Conservation (phyloP, 2,797 vertebrate genomes). For the Adrianichthys oophorus region DNA sequence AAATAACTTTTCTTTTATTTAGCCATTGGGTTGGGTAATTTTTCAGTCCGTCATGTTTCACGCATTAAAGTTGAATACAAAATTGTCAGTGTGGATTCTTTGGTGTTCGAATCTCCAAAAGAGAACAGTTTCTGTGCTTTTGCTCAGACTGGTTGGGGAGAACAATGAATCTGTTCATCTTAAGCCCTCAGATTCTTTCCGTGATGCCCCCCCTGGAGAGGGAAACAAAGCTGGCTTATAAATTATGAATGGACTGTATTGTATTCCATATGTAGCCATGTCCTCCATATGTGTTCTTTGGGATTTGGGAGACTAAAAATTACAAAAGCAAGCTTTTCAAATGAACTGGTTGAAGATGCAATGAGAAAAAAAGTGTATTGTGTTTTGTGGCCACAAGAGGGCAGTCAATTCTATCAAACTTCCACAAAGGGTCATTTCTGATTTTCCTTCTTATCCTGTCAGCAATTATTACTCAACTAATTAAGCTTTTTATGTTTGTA, state of each 20-base stretch:
- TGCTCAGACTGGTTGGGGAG: slow-evolving; percentile 32
- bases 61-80: slow-evolving; percentile 1
- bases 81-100: too few species aligned
- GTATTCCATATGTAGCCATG: slow-evolving; percentile 39
- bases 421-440: too few species aligned
- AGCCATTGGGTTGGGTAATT: slow-evolving; percentile 62
- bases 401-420: slow-evolving; percentile 25
- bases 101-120: slow-evolving; percentile 12
- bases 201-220: slow-evolving; percentile 30
- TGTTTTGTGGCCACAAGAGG: slow-evolving; percentile 60
- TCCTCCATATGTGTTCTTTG: slow-evolving; percentile 36
- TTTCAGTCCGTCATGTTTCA: slow-evolving; percentile 16
- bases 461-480: too few species aligned
- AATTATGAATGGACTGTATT: slow-evolving; percentile 60
- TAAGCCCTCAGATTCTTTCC: slow-evolving; percentile 55
- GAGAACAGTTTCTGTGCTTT: slow-evolving; percentile 27
- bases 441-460: too few species aligned
- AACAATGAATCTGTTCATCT: slow-evolving; percentile 63
- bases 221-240: slow-evolving; percentile 51
- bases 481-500: too few species aligned
- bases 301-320: slow-evolving; percentile 49
- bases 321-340: slow-evolving; percentile 50
- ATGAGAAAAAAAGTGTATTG: slow-evolving; percentile 30
- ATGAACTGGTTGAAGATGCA: slow-evolving; percentile 34
- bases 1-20: slow-evolving; percentile 79